Evolutionary conservation across 2,888 invertebrate genomes (phyloP).

Genomic region (Silvanus unidentatus): DNA sequence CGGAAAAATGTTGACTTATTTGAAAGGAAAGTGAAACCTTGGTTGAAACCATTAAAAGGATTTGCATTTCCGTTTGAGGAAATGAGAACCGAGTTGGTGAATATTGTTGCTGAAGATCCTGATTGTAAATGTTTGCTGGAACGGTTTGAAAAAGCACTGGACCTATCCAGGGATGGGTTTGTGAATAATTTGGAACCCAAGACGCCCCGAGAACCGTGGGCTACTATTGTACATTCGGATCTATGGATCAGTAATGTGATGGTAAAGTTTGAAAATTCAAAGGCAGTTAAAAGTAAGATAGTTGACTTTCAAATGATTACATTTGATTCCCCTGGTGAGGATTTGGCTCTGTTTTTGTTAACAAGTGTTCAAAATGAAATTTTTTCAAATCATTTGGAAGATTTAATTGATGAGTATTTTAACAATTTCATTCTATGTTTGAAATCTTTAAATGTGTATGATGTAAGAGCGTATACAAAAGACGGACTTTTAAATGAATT

Average conservation of each 20-base stretch:
- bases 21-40: no score
- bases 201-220: slow-evolving; percentile 43
- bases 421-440: no score
- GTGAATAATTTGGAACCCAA: no score
- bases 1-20: slow-evolving; percentile 42
- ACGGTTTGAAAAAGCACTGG: no score
- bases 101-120: no score
- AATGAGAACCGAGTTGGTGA: no score
- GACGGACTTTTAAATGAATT: no score
- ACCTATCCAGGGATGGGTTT: no score
- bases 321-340: background rate
- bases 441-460: slow-evolving; percentile 18
- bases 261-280: slow-evolving; percentile 7
- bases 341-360: slow-evolving; percentile 1
- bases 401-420: background rate
- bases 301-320: slow-evolving; percentile 28
- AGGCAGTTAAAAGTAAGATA: background rate
- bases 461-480: slow-evolving; percentile 36
- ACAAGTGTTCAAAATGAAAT: background rate
- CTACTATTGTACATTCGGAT: slow-evolving; percentile 12
- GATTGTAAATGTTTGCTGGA: no score
- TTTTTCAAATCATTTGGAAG: background rate
- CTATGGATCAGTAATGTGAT: slow-evolving; percentile 1
- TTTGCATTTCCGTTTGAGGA: no score
- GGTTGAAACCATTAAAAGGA: no score